phyloP scores from a whole-genome alignment of 1,140 invertebrate genomes.

The Carposina sasakii region DNA sequence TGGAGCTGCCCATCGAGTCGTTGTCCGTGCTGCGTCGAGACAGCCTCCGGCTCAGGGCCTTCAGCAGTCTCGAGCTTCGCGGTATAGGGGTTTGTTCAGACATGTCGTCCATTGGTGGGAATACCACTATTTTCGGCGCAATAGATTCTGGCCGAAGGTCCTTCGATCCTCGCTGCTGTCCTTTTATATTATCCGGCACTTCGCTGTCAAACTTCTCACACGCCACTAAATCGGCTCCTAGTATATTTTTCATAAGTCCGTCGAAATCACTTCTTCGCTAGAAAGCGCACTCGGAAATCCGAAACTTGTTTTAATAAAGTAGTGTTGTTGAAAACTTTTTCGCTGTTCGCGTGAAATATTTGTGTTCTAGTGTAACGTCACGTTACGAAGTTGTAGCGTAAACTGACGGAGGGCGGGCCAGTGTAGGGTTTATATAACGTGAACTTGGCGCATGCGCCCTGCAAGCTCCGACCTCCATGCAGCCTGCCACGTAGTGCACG shows the following conservation, averaged over 20 bases:
- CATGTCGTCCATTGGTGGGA: conserved; percentile 63
- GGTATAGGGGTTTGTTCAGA: conserved; percentile 51
- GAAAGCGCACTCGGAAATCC: conserved; percentile 13
- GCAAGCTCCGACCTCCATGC: conserved; percentile 14
- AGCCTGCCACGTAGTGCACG: conserved; percentile 23
- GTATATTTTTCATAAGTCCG: conserved; percentile 60
- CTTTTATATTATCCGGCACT: conserved; percentile 37
- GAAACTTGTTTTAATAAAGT: conserved; percentile 4
- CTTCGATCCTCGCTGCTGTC: conserved; percentile 35
- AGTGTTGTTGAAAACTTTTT: conserved; percentile 41
- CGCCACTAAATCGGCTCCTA: conserved; percentile 43
- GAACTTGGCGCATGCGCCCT: conserved; percentile 43
- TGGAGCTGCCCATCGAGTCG: conserved; percentile 75
- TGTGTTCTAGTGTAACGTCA: conserved; percentile 22
- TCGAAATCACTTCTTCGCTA: conserved; percentile 26
- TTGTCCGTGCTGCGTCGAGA: conserved; percentile 70
- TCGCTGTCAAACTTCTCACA: conserved; percentile 49
- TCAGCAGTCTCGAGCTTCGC: conserved; percentile 74
- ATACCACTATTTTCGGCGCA: conserved; percentile 65
- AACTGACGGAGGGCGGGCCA: conserved; percentile 34
- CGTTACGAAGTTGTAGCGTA: conserved; percentile 27
- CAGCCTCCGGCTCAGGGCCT: conserved; percentile 74
- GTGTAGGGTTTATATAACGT: conserved; percentile 36
- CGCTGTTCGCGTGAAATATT: conserved; percentile 23
- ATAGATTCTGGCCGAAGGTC: conserved; percentile 44